These are phyloP conservation scores for Nomada fabriciana DNA, from an alignment of 2,888 invertebrate genomes.

Conservation along the genomic window DNA sequence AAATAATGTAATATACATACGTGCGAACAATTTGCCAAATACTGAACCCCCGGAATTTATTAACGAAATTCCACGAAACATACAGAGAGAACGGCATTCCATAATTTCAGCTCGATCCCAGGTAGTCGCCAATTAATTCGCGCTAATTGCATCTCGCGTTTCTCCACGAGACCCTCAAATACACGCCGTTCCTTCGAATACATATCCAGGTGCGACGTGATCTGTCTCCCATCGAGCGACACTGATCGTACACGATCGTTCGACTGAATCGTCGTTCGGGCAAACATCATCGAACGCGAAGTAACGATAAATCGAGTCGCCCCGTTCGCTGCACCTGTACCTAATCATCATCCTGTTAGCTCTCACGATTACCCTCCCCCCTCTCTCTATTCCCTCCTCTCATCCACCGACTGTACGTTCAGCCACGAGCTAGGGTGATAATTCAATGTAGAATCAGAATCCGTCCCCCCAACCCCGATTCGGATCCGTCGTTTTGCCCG, in stretches of 20 bases:
- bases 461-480: conserved; percentile 52
- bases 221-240: not conserved
- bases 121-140: not conserved
- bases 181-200: not conserved
- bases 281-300: conserved; percentile 30
- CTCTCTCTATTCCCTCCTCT: not conserved
- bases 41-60: too few relatives aligned
- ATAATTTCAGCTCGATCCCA: not conserved
- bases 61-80: too few relatives aligned
- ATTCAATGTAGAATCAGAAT: conserved; percentile 74
- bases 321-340: conserved; percentile 56
- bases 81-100: too few relatives aligned
- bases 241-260: not conserved
- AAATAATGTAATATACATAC: not conserved
- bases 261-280: not conserved
- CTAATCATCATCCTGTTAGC: conserved; percentile 68
- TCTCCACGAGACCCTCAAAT: not conserved
- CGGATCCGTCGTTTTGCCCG: conserved; percentile 32
- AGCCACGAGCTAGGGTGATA: conserved; percentile 70
- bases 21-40: not conserved
- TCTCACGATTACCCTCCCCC: conserved; percentile 58
- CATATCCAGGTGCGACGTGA: not conserved
- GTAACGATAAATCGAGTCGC: conserved; percentile 63
- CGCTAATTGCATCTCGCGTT: not conserved
- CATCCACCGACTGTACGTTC: conserved; percentile 18